A percentile compares a stretch with the other conserved stretches of the same genome.
Evolutionary conservation across 2,797 vertebrate species (phyloP).

Genomic region (Pelochelys cantorii): DNA sequence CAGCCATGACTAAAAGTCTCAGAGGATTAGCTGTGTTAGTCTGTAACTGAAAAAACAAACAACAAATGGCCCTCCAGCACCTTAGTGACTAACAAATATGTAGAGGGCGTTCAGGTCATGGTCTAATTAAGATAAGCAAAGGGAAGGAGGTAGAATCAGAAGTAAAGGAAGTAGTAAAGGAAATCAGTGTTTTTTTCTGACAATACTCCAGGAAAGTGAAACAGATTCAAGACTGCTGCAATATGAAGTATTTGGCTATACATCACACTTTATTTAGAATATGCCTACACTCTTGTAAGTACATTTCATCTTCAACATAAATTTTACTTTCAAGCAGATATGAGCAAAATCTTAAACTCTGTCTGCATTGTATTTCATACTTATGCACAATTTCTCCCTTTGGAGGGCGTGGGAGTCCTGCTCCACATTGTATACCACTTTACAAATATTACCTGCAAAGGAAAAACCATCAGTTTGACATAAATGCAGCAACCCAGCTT

Average conservation of each 20-base stretch:
- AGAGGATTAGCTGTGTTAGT: no score
- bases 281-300: neutral
- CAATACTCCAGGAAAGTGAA: constrained; percentile 12
- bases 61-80: no score
- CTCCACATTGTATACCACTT: neutral
- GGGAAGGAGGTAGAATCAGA: neutral
- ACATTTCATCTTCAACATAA: constrained; percentile 15
- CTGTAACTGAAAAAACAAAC: no score
- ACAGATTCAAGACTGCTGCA: neutral
- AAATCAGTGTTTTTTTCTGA: constrained; percentile 29
- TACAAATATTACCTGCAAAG: neutral
- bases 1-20: neutral
- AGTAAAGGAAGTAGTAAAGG: neutral
- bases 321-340: no score
- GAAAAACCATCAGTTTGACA: neutral
- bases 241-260: constrained; percentile 37
- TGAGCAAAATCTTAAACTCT: neutral
- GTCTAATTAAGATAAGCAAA: constrained; percentile 16
- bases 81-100: no score
- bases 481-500: neutral
- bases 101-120: neutral
- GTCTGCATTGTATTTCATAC: neutral
- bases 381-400: neutral
- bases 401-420: neutral
- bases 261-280: constrained; percentile 15